Base-by-base conservation (phyloP, 64 coral and sea anemone species). In the Stichodactyla helianthus region DNA sequence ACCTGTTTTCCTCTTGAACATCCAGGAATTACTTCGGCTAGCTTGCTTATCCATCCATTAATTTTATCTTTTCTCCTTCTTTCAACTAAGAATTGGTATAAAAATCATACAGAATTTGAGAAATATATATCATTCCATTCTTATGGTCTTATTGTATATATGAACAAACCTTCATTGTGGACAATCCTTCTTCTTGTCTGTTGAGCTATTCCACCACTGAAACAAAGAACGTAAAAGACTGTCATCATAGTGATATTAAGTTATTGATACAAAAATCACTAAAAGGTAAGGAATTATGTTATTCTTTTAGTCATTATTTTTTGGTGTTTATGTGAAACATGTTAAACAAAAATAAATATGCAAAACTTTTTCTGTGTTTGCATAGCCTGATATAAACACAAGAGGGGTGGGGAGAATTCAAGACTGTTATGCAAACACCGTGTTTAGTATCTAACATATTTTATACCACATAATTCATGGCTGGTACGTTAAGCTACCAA, bases 141-240 rank as follows among this genome's bases (percentile, higher is more conserved):
- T 53, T 81, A 16, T 13, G 44, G 2, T 50, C 25, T 52, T 20
- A 9, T 19, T 54, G 4, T 81, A 6, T 28, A 52, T 18, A 52
- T 20, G n/a, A 6, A 64, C 88, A 64, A 56, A 94, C 95, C 95
- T 89, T 98, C 95, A 94, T 98, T 98, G 53, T 98, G 95, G 26
- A 98, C 95, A 85, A 98, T 98, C 57, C 95, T 94, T 84, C 95
- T 98, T 50, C 95, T 77, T 26, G 92, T 98, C 54, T 98, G 95
- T 60, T 98, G 95, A 16, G 95, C 95, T 78, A 94, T 92, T 53
- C 95, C 95, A 20, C 95, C 92, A 94, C 92, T 94, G 51, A 83
- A 84, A 84, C 27, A 22, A 65, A 6, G 6, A 65, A 31, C 35
- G 4, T 44, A 44, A 2, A 44, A 74, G 23, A 27, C 1, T 14